A percentile compares a stretch with the other conserved stretches of the same genome.
These are phyloP conservation scores for Chromoteleia sp. DNA, from an alignment of 2,888 invertebrate genomes.

Conservation along the genomic window DNA sequence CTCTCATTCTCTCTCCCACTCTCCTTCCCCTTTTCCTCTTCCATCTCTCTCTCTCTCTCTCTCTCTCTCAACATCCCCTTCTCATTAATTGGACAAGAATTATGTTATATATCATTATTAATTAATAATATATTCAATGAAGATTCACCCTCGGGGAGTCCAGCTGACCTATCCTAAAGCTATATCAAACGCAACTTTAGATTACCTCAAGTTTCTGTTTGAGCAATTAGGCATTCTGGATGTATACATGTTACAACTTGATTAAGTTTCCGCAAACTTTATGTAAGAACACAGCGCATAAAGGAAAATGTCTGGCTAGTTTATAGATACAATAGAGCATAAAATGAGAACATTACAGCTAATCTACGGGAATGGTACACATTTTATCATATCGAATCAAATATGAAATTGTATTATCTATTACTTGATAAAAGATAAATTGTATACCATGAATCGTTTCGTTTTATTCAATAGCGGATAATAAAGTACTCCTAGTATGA, in stretches of 20 bases:
- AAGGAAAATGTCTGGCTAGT: conserved; percentile 61
- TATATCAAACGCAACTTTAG: conserved; percentile 56
- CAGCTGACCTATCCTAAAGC: conserved; percentile 42
- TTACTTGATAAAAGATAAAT: no score
- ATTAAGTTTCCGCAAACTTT: conserved; percentile 61
- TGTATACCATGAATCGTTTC: no score
- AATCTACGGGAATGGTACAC: conserved; percentile 31
- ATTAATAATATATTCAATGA: conserved; percentile 39
- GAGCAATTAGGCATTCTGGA: conserved; percentile 65
- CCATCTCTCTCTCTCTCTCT: no score
- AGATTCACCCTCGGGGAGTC: conserved; percentile 22
- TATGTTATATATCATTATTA: conserved; percentile 30
- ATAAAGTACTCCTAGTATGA: no score
- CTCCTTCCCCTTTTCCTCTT: no score
- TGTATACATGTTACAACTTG: conserved; percentile 58
- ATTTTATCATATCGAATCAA: conserved; percentile 27
- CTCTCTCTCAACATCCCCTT: no score
- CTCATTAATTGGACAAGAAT: conserved; percentile 11
- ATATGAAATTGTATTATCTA: background rate
- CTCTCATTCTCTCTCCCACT: no score
- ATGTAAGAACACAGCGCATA: conserved; percentile 52
- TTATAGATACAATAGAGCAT: conserved; percentile 54
- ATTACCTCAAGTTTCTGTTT: conserved; percentile 61
- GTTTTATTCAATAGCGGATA: no score
- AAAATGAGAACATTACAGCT: conserved; percentile 34